These are phyloP conservation scores for Thera obeliscata DNA, from an alignment of 2,888 invertebrate genomes.

Conservation along the genomic window DNA sequence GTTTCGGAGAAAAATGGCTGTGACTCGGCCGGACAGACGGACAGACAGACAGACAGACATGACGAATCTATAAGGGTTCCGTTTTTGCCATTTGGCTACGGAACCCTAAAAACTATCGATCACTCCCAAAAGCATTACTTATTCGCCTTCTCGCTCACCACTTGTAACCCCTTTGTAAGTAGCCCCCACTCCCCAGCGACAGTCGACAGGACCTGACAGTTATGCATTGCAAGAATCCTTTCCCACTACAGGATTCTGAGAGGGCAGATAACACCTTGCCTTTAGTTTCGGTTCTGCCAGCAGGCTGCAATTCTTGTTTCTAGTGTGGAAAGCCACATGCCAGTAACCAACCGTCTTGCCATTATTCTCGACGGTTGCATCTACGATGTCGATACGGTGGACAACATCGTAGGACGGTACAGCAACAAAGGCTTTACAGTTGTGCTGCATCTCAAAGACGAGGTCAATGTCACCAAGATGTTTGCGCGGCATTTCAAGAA, in stretches of 20 bases:
- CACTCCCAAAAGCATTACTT: too few relatives aligned
- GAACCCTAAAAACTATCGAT: too few relatives aligned
- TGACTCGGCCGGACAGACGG: too few relatives aligned
- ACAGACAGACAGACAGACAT: too few relatives aligned
- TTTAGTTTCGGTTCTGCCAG: not conserved
- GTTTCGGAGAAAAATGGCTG: too few relatives aligned
- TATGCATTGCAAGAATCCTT: not conserved
- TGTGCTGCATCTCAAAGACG: conserved; percentile 70
- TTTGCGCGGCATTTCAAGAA: conserved; percentile 57
- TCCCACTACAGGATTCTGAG: not conserved
- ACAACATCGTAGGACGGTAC: conserved; percentile 62
- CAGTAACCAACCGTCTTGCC: conserved; percentile 65
- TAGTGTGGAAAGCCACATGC: conserved; percentile 71
- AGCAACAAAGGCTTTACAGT: conserved; percentile 67
- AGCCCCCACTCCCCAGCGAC: too few relatives aligned
- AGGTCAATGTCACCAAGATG: conserved; percentile 56
- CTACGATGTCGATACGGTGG: conserved; percentile 66
- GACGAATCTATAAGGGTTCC: too few relatives aligned
- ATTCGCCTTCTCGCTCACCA: too few relatives aligned
- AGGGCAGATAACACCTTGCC: not conserved
- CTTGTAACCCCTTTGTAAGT: too few relatives aligned
- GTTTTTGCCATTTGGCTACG: too few relatives aligned
- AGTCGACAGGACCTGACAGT: too few relatives aligned
- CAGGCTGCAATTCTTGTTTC: conserved; percentile 8
- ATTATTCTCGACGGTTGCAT: conserved; percentile 65